Evolutionary conservation across 2,888 invertebrate species (phyloP), one percentile per base, ranked within the genome.

Genomic region (Thereva nobilitata): DNA sequence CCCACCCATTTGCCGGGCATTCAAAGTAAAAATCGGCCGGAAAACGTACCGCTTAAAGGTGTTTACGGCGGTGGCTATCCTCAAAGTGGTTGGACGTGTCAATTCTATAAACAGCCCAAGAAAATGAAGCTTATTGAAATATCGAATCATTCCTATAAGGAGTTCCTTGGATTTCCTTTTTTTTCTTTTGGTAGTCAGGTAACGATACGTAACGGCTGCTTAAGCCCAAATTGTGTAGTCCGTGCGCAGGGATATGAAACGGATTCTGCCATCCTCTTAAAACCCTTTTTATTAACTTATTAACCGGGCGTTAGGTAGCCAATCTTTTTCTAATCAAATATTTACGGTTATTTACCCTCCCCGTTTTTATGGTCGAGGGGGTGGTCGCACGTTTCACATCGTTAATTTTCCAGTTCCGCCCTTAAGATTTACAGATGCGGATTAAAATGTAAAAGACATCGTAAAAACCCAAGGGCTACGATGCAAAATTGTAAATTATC

Each of bases 261-360:
- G 50, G 23, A 9, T 42, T 42, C 4, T 7, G 4, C 23, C 50
- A 12, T 8, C 9, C 44, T 47, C 44, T 41, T 55, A 55, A 65
- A 56, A 37, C 41, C 49, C 34, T 23, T 66, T 66, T 66, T 66
- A 66, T 66, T 47, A 66, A 66, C 57, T 56, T 66, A 66, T 66
- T 66, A 66, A 42, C 47, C 35, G 41, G 49, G 40, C 38, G 42
- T 49, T 66, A 47, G n/a, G 12, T 7, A 47, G 66, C 56, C 56
- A 66, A 66, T 66, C 66, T 56, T 55, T 49, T 57, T 49, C 57
- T 49, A 66, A 66, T 66, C 66, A 66, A 66, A 66, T 56, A 66
- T 66, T 66, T 66, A 66, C 56, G 55, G 40, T 12, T 23, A 34
- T 49, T 66, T 37, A 38, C 34, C 41, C 34, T 40, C 23, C 23